phyloP scores from a whole-genome alignment of 2,113 vertebrate species.

The Choloepus hoffmanni region DNA sequence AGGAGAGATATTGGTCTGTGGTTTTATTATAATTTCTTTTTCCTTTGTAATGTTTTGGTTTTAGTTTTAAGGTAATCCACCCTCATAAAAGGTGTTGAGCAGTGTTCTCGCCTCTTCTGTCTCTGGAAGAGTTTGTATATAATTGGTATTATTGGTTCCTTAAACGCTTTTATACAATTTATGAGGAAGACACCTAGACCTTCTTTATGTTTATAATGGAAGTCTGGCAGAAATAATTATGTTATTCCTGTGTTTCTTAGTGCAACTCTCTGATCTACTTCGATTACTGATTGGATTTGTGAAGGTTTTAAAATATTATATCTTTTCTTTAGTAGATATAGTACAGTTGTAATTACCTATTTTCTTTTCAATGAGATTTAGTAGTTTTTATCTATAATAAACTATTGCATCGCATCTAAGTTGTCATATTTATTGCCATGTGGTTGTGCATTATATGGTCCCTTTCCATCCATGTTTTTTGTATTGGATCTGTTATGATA shows the following conservation, averaged over 20 bases:
- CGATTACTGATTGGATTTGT: neutral
- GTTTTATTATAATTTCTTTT: neutral
- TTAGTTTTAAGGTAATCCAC: neutral
- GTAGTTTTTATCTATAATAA: neutral
- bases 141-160: neutral
- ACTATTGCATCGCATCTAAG: neutral
- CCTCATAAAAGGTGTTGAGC: neutral
- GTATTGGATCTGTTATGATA: too few species aligned
- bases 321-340: neutral
- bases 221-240: neutral
- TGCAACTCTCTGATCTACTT: too few species aligned
- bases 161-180: neutral
- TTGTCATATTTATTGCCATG: neutral
- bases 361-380: neutral
- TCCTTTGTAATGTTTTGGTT: neutral
- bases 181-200: neutral
- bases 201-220: neutral
- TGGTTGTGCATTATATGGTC: too few species aligned
- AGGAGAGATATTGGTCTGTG: neutral
- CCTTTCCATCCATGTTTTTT: too few species aligned
- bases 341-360: neutral
- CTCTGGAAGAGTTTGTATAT: neutral
- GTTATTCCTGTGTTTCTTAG: neutral
- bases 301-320: neutral
- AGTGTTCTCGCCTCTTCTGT: neutral